phyloP scores from a whole-genome alignment of 2,888 invertebrate genomes.

The Tetrapedia diversipes region DNA sequence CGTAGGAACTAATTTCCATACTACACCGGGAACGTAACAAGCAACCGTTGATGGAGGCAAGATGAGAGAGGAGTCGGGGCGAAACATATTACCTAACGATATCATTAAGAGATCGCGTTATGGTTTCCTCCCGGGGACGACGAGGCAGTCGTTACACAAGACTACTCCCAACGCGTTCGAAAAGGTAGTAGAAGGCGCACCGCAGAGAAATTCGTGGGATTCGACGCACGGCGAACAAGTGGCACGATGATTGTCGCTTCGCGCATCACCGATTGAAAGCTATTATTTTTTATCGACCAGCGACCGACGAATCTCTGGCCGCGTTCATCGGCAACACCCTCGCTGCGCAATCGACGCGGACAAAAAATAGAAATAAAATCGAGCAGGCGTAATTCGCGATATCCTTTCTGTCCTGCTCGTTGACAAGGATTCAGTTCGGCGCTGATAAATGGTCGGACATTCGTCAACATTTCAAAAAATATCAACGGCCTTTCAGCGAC shows the following conservation, averaged over 20 bases:
- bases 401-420: slow-evolving; percentile 21
- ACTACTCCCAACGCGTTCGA: no score
- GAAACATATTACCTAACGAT: slow-evolving; percentile 15
- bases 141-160: no score
- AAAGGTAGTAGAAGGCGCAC: no score
- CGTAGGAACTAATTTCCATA: slow-evolving; percentile 1
- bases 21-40: neutral
- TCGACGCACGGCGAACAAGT: neutral
- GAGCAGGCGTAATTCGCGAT: slow-evolving; percentile 34
- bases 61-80: neutral
- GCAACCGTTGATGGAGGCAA: neutral
- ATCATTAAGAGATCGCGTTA: slow-evolving; percentile 27
- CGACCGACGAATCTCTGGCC: neutral
- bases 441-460: slow-evolving; percentile 38
- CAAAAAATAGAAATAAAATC: slow-evolving; percentile 38
- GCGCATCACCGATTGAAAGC: slow-evolving; percentile 23
- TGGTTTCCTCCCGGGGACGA: slow-evolving; percentile 10
- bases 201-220: neutral
- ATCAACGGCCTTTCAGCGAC: neutral
- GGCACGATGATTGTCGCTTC: slow-evolving; percentile 25
- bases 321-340: slow-evolving; percentile 1
- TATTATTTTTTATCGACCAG: slow-evolving; percentile 41
- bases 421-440: slow-evolving; percentile 27
- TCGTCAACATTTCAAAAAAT: slow-evolving; percentile 6
- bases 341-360: slow-evolving; percentile 4